These are phyloP conservation scores for Aphelenchoides avenae DNA, from an alignment of 1,140 invertebrate genomes.

Conservation along the genomic window DNA sequence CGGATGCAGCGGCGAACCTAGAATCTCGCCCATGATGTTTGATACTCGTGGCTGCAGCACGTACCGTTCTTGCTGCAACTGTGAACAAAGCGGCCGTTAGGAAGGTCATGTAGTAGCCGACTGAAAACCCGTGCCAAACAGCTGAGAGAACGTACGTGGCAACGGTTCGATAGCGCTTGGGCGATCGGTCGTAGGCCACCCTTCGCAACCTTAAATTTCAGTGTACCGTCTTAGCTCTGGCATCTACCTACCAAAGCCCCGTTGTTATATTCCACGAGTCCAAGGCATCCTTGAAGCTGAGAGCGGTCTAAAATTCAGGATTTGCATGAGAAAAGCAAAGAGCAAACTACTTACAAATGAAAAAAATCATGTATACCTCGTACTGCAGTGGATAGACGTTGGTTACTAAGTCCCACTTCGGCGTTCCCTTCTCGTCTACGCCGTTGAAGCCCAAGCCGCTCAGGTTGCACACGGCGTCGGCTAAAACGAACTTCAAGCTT, in stretches of 20 bases:
- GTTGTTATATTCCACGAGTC: constrained; percentile 83
- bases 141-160: constrained; percentile 82
- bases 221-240: constrained; percentile 80
- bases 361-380: too few species aligned
- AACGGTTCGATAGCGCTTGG: constrained; percentile 63
- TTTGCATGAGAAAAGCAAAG: constrained; percentile 9
- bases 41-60: too few species aligned
- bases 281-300: constrained; percentile 64
- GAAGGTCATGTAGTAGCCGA: constrained; percentile 88
- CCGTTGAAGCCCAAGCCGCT: too few species aligned
- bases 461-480: too few species aligned
- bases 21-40: too few species aligned
- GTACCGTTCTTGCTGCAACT: constrained; percentile 74
- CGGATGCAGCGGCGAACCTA: constrained; percentile 39
- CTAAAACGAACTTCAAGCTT: too few species aligned
- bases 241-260: too few species aligned
- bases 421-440: too few species aligned
- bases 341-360: neutral
- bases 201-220: constrained; percentile 74
- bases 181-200: constrained; percentile 77
- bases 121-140: constrained; percentile 76
- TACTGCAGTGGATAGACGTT: too few species aligned
- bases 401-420: too few species aligned
- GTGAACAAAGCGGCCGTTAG: constrained; percentile 80
- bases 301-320: constrained; percentile 36